Percentiles rank a stretch among this genome's conserved stretches.
Conservation (phyloP, 30 jellyfish, hydroid and myxozoan genomes). For the Mastigias papua region DNA sequence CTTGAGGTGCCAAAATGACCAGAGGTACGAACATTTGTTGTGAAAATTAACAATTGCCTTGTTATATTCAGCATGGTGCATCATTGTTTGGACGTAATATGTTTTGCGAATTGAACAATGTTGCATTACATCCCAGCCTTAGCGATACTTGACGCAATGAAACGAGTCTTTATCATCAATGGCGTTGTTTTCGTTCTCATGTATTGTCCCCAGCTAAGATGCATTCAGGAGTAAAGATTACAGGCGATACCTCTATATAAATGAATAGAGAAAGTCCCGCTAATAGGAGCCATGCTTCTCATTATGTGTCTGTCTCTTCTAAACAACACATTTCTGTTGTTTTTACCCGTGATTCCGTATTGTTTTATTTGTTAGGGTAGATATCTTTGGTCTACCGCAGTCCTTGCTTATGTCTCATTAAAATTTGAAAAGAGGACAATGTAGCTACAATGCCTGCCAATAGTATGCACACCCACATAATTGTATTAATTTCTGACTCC, state of each 20-base stretch:
- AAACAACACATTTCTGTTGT: neutral
- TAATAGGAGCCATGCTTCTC: neutral
- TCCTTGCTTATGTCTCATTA: neutral
- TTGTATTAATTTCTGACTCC: too few relatives aligned
- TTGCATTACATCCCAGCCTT: conserved; percentile 16
- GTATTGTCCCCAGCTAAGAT: neutral
- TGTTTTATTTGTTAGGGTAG: neutral
- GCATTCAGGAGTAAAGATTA: neutral
- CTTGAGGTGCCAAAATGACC: conserved; percentile 76
- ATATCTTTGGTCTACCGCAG: neutral
- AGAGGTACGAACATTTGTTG: conserved; percentile 37
- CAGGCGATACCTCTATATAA: conserved; percentile 22
- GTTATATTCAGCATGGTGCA: conserved; percentile 57
- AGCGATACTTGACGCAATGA: conserved; percentile 18
- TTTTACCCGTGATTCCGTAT: neutral
- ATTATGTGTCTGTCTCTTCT: neutral
- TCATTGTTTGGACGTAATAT: conserved; percentile 19
- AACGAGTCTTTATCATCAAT: conserved; percentile 24
- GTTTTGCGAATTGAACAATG: conserved; percentile 53
- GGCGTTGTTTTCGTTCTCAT: neutral
- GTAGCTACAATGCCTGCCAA: too few relatives aligned
- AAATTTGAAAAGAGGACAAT: too few relatives aligned
- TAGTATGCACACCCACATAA: too few relatives aligned
- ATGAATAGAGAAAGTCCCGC: neutral
- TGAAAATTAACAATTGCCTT: conserved; percentile 45